Base-by-base conservation (phyloP, 2,113 vertebrate species). In the Diphyllodes magnificus region DNA sequence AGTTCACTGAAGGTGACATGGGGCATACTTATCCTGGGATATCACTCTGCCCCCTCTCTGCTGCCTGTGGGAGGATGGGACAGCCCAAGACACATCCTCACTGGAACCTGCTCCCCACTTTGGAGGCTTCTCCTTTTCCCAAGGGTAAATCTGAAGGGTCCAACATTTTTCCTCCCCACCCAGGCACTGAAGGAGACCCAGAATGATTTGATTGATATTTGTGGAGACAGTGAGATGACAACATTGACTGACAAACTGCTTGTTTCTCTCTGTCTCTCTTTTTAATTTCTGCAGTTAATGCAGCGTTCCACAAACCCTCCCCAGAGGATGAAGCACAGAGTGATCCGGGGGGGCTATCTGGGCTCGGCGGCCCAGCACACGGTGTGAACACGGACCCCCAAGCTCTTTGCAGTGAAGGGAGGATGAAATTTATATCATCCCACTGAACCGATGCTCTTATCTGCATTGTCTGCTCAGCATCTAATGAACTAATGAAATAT, bases 401-500 rank as follows among this genome's bases (percentile, higher is more conserved):
- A 54, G 75, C 75, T 82, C 63, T 33, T 80, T 60, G 84, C 69
- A 39, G 45, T 14, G 69, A 71, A 77, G 71, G 6, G 24, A 84
- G 39, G 91, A 20, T 60, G 82, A 66, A 96, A 92, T 96, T 81
- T 65, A 10, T 68, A 69, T 93, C 81, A 51, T 92, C n/a, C 33
- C 87, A 45, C 7, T 30, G 77, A 96, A 93, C 59, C 7, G 83
- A 91, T 89, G 45, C 71, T 75, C 93, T 96, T 96, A 96, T 97
- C 95, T 88, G 73, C 53, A 3, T 50, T 96, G 85, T 93, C 96
- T 95, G 96, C 72, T 90, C 94, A 68, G 87, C 86, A 96, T 97
- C 95, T 95, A 93, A 95, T 95, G 95, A 95, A 96, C 93, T 92
- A 92, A 96, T 97, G 93, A 97, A 96, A 97, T 96, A 96, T 96